A percentile compares a stretch with the other conserved stretches of the same genome.
Conservation (phyloP, 1,140 invertebrate species). For the Drosophila orosa region DNA sequence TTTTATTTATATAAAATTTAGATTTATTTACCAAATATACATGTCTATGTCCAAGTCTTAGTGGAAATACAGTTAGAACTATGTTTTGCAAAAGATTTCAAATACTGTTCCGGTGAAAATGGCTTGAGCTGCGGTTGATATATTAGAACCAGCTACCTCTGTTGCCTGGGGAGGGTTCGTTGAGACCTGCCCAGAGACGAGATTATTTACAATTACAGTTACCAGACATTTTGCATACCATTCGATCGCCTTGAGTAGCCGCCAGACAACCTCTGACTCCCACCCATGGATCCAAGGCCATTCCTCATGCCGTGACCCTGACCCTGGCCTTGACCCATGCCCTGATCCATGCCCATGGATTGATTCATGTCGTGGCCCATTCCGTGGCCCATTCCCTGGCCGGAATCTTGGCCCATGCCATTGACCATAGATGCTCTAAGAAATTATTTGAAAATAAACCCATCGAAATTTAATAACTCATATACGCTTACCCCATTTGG, state of each 20-base stretch:
- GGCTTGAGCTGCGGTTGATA: not conserved
- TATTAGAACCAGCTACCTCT: slow-evolving; percentile 20
- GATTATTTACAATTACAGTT: no score
- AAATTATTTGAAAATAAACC: not conserved
- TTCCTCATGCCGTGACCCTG: slow-evolving; percentile 19
- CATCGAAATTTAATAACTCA: not conserved
- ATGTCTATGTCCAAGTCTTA: not conserved
- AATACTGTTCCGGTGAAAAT: not conserved
- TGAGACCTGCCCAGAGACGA: slow-evolving; percentile 19
- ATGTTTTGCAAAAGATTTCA: not conserved
- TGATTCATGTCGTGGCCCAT: not conserved
- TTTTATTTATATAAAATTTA: not conserved
- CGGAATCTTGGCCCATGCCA: no score
- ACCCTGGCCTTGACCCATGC: not conserved
- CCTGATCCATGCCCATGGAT: slow-evolving; percentile 7
- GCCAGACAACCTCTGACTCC: slow-evolving; percentile 19
- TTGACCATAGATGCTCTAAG: not conserved
- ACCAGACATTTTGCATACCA: slow-evolving; percentile 1
- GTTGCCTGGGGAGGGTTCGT: not conserved
- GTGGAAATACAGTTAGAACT: not conserved
- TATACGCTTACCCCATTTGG: not conserved
- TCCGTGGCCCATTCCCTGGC: slow-evolving; percentile 6
- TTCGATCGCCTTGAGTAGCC: slow-evolving; percentile 31
- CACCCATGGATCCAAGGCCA: slow-evolving; percentile 1
- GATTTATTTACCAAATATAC: slow-evolving; percentile 13